phyloP scores from a whole-genome alignment of 1,140 invertebrate species.

The Drosophila ficusphila region DNA sequence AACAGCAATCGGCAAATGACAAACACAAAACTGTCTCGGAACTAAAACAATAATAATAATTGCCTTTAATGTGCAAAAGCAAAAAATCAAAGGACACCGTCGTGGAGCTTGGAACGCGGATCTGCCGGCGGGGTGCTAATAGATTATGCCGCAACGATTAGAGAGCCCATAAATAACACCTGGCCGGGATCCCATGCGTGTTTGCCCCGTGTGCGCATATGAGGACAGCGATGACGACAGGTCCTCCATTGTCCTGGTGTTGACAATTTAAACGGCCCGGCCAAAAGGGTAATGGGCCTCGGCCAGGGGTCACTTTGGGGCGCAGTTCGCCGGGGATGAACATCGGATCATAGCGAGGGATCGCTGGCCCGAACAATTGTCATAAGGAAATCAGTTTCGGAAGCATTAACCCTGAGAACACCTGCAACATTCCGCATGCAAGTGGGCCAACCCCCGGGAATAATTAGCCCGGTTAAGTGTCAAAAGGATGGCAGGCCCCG shows the following conservation, averaged over 20 bases:
- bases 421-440: constrained; percentile 33
- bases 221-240: constrained; percentile 41
- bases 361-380: constrained; percentile 2
- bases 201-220: constrained; percentile 20
- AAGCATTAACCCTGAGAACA: constrained; percentile 23
- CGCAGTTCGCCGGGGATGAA: constrained; percentile 25
- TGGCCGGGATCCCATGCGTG: constrained; percentile 72
- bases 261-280: constrained; percentile 73
- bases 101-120: constrained; percentile 17
- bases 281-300: constrained; percentile 58
- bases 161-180: constrained; percentile 82
- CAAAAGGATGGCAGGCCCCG: constrained; percentile 61
- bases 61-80: constrained; percentile 72
- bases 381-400: constrained; percentile 17
- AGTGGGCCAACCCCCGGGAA: constrained; percentile 30
- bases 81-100: constrained; percentile 41
- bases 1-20: constrained; percentile 46
- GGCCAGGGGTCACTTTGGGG: constrained; percentile 36
- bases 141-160: constrained; percentile 83
- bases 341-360: constrained; percentile 1
- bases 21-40: constrained; percentile 57
- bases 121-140: constrained; percentile 62
- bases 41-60: constrained; percentile 80
- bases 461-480: constrained; percentile 74
- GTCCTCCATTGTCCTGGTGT: constrained; percentile 54